Conservation (phyloP, 2,888 invertebrate species). For the Agrotis puta region DNA sequence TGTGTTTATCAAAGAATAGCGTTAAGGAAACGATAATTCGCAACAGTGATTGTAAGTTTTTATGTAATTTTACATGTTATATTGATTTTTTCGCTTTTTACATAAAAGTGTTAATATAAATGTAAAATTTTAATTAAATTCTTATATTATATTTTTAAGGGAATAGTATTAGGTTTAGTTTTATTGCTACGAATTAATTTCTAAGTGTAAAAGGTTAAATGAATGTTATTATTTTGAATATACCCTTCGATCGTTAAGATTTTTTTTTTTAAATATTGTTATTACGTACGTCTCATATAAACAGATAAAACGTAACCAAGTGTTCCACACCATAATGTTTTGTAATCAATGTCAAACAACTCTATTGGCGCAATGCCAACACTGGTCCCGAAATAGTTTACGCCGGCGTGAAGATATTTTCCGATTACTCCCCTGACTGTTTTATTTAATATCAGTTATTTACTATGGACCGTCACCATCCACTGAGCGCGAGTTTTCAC, state of each 20-base stretch:
- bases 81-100: conserved; percentile 33
- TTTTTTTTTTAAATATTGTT: too few relatives aligned
- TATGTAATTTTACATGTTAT: conserved; percentile 9
- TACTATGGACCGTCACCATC: conserved; percentile 82
- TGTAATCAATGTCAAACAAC: conserved; percentile 78
- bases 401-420: conserved; percentile 68
- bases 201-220: too few relatives aligned
- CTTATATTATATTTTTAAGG: background rate
- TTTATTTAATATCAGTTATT: conserved; percentile 54
- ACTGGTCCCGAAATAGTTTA: conserved; percentile 82
- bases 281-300: background rate
- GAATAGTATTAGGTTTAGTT: too few relatives aligned
- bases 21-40: conserved; percentile 28
- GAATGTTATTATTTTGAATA: background rate
- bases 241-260: background rate
- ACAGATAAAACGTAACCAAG: conserved; percentile 14
- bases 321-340: conserved; percentile 67
- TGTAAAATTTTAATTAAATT: background rate
- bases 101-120: background rate
- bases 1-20: conserved; percentile 11
- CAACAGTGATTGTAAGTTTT: conserved; percentile 53
- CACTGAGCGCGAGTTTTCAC: conserved; percentile 86
- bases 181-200: background rate
- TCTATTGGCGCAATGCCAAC: conserved; percentile 81
- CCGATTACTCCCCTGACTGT: conserved; percentile 67